Evolutionary conservation across 2,797 vertebrate species (phyloP), one percentile per base, ranked within the genome.

Genomic region (Semaprochilodus insignis): DNA sequence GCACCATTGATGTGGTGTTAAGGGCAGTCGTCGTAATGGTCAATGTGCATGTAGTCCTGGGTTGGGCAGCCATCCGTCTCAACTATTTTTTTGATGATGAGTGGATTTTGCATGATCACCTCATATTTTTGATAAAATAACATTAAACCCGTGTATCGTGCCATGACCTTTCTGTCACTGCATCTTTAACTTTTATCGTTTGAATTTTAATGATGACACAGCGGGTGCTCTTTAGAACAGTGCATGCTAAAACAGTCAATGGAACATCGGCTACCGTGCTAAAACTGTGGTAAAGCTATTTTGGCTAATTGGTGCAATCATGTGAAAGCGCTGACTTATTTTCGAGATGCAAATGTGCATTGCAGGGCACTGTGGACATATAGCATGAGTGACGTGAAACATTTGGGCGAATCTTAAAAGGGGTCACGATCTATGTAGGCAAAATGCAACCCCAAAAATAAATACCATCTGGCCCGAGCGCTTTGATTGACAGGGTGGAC

Each of bases 401-500:
- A 25, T n/a, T 31, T 27, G 6, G 1, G 4, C 6, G 17, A 75
- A 19, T 69, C 25, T 52, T 34, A 2, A 73, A 48, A 74, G 25
- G 25, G 34, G 48, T 54, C 17, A 51, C 19, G 31, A 23, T 65
- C 5, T 17, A 55, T 59, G 60, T 44, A 67, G 59, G 55, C 54
- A 79, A 67, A 80, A 60, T n/a, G 27, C 13, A 36, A 66, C 54
- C 62, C 60, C 11, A 23, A 36, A 19, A 19, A 57, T 40, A 21
- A 23, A 57, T 16, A 78, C 65, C 82, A 71, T 36, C 27, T 82
- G 25, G 25, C 19, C 70, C 8, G 31, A 89, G 86, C 88, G 87
- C 84, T 84, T 81, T 77, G 89, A 90, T 83, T 91, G 92, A 93
- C 91, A 91, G 90, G 83, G 84, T 86, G 87, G 90, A 91, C 89